phyloP scores from a whole-genome alignment of 2,113 vertebrate species.

The Mirza zaza region DNA sequence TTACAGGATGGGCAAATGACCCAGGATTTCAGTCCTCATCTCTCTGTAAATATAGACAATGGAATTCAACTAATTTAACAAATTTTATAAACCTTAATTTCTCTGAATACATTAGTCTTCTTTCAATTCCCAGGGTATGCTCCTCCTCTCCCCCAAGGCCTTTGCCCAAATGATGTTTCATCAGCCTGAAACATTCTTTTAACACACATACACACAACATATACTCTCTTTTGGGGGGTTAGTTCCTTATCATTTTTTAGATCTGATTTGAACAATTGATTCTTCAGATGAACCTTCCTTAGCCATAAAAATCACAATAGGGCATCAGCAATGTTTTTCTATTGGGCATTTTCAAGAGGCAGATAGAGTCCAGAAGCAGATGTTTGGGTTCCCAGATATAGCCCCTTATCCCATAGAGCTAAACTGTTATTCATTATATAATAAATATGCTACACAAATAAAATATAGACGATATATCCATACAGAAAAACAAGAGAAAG shows the following conservation, averaged over 20 bases:
- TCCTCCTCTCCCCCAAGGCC: neutral
- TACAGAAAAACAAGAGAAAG: neutral
- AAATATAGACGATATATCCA: neutral
- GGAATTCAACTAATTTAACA: neutral
- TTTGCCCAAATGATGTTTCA: neutral
- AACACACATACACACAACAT: neutral
- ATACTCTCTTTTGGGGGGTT: neutral
- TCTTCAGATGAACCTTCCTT: neutral
- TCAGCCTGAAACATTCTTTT: neutral
- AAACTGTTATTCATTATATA: neutral
- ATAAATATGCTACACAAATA: neutral
- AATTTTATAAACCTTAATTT: neutral
- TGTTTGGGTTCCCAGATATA: neutral
- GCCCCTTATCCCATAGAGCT: neutral
- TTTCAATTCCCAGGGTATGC: neutral
- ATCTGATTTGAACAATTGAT: neutral
- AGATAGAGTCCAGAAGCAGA: neutral
- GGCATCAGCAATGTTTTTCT: neutral
- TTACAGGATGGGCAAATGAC: neutral
- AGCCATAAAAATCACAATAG: neutral
- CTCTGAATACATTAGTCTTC: neutral
- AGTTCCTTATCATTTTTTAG: neutral
- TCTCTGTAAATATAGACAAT: neutral
- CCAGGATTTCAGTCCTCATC: neutral
- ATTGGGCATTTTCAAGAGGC: neutral